These are phyloP conservation scores for Drosophila quinaria DNA, from an alignment of 2,888 invertebrate genomes.

Conservation along the genomic window DNA sequence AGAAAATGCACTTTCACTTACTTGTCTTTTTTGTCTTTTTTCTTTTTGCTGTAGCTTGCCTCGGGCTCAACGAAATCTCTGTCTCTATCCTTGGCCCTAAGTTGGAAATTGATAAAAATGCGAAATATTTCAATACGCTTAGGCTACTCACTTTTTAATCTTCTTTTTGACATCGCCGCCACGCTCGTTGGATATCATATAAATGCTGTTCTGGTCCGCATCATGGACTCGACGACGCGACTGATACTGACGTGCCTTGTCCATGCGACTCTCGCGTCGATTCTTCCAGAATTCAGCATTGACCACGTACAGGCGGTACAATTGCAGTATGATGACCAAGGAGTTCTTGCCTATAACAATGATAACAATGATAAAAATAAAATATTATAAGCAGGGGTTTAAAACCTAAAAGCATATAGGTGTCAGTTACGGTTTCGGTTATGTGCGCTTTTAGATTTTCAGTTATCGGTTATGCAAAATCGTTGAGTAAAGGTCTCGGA, in stretches of 20 bases:
- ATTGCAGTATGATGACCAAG: conserved; percentile 93
- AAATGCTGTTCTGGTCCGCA: conserved; percentile 86
- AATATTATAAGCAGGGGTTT: too few relatives aligned
- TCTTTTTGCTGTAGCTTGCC: conserved; percentile 74
- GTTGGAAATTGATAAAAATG: background rate
- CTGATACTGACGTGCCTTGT: conserved; percentile 76
- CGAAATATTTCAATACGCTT: background rate
- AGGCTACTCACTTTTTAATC: conserved; percentile 74
- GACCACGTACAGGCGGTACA: conserved; percentile 93
- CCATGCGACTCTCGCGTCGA: conserved; percentile 82
- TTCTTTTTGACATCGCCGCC: conserved; percentile 82
- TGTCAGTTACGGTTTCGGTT: too few relatives aligned
- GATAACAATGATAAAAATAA: too few relatives aligned
- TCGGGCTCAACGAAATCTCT: conserved; percentile 82
- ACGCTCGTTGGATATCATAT: conserved; percentile 86
- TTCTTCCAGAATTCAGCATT: conserved; percentile 89
- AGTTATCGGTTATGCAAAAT: too few relatives aligned
- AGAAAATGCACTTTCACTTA: conserved; percentile 27
- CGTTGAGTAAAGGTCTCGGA: too few relatives aligned
- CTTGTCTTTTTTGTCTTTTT: conserved; percentile 82
- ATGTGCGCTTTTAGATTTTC: too few relatives aligned
- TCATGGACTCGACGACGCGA: conserved; percentile 80
- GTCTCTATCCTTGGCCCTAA: conserved; percentile 80
- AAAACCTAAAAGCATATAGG: too few relatives aligned
- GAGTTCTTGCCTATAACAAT: conserved; percentile 88